These are phyloP conservation scores for Drosophila kurseongensis DNA, from an alignment of 1,140 invertebrate genomes.

Conservation along the genomic window DNA sequence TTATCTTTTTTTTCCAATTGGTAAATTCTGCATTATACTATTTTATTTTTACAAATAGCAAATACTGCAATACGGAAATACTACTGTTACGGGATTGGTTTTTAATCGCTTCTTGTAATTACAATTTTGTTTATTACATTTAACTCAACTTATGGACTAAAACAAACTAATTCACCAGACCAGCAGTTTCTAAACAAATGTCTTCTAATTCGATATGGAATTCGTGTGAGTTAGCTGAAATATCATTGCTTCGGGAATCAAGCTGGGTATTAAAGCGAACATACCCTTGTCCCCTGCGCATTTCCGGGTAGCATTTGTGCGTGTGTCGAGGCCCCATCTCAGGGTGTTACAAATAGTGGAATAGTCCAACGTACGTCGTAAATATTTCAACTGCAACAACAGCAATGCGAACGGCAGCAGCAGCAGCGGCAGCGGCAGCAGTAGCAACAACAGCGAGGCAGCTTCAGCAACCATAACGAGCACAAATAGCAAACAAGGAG, in stretches of 20 bases:
- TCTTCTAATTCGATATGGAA: background rate
- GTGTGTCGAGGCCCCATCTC: conserved; percentile 62
- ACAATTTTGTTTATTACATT: too few relatives aligned
- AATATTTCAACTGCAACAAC: conserved; percentile 83
- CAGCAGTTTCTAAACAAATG: background rate
- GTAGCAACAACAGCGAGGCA: conserved; percentile 40
- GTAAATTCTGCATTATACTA: too few relatives aligned
- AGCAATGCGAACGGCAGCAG: conserved; percentile 51
- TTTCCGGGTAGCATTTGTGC: conserved; percentile 71
- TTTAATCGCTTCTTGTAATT: too few relatives aligned
- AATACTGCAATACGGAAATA: too few relatives aligned
- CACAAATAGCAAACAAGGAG: conserved; percentile 74
- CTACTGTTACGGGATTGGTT: too few relatives aligned
- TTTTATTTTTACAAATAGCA: too few relatives aligned
- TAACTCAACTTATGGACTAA: too few relatives aligned
- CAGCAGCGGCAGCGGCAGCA: conserved; percentile 22
- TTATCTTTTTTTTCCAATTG: too few relatives aligned
- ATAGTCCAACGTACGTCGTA: conserved; percentile 82
- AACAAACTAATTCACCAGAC: background rate
- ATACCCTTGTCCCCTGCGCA: conserved; percentile 12
- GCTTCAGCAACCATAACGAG: conserved; percentile 69
- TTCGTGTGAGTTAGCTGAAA: background rate
- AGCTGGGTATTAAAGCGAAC: conserved; percentile 3
- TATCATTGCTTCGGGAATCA: background rate
- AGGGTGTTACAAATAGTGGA: conserved; percentile 77